phyloP scores from a whole-genome alignment of 2,888 invertebrate genomes.

The Perizoma flavofasciatum region DNA sequence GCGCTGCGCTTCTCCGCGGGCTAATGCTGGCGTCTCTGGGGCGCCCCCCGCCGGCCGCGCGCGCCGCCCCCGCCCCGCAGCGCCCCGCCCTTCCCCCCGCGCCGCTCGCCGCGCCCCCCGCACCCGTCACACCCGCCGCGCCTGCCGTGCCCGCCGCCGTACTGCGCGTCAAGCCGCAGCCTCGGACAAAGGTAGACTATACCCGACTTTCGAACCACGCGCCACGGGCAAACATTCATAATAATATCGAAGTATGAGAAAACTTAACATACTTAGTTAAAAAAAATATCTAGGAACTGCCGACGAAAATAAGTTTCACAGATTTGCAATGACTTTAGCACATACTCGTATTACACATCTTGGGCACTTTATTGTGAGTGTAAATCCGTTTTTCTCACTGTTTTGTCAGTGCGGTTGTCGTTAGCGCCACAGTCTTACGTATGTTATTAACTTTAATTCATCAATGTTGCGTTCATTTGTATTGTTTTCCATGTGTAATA shows the following conservation, averaged over 20 bases:
- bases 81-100: conserved; percentile 47
- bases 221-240: background rate
- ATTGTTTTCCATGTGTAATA: too few relatives aligned
- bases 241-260: background rate
- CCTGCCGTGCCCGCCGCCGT: conserved; percentile 47
- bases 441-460: too few relatives aligned
- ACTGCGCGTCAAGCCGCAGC: conserved; percentile 72
- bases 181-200: conserved; percentile 64
- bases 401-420: too few relatives aligned
- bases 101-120: conserved; percentile 44
- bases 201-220: background rate
- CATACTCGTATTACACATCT: too few relatives aligned
- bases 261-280: too few relatives aligned
- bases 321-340: too few relatives aligned
- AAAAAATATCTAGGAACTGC: too few relatives aligned
- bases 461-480: too few relatives aligned
- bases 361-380: too few relatives aligned
- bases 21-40: conserved; percentile 77
- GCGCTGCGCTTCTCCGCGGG: conserved; percentile 74
- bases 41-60: conserved; percentile 49
- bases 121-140: conserved; percentile 47
- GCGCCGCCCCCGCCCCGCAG: conserved; percentile 39
- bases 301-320: too few relatives aligned
- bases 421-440: too few relatives aligned
- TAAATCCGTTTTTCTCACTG: too few relatives aligned